Evolutionary conservation across 2,797 vertebrate species (phyloP).

Genomic region (Chelmon rostratus): DNA sequence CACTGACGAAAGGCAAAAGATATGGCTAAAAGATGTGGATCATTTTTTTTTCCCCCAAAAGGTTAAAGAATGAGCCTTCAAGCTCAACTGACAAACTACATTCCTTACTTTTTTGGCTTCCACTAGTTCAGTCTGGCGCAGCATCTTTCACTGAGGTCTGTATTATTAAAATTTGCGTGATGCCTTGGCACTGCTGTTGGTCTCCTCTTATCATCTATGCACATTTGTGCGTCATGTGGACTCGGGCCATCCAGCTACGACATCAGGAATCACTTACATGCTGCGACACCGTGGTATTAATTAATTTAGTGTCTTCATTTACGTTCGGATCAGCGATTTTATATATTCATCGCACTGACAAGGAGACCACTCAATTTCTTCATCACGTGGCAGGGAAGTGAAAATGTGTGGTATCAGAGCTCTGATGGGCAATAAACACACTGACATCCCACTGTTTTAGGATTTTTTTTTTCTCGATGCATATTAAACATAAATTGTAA

Average conservation of each 20-base stretch:
- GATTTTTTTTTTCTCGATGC: neutral
- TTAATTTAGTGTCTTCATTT: slow-evolving; percentile 11
- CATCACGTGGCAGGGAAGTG: neutral
- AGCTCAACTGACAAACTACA: neutral
- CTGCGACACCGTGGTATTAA: neutral
- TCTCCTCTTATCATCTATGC: neutral
- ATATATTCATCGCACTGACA: neutral
- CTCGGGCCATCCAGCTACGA: neutral
- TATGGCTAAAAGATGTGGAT: neutral
- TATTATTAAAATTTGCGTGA: neutral
- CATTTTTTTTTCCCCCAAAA: neutral
- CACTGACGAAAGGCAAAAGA: neutral
- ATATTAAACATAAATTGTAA: neutral
- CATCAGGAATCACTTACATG: neutral
- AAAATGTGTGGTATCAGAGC: neutral
- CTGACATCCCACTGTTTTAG: neutral
- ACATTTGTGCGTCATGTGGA: slow-evolving; percentile 9
- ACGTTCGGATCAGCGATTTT: neutral
- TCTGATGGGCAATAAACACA: neutral
- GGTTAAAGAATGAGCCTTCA: neutral
- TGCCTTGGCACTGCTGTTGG: neutral
- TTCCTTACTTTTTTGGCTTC: neutral
- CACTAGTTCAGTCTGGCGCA: neutral
- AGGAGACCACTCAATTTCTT: neutral
- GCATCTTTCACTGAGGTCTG: neutral